Percentiles rank a stretch among this genome's conserved stretches.
Evolutionary conservation across 1,140 invertebrate genomes (phyloP).

Genomic region (Notospermus geniculatus): DNA sequence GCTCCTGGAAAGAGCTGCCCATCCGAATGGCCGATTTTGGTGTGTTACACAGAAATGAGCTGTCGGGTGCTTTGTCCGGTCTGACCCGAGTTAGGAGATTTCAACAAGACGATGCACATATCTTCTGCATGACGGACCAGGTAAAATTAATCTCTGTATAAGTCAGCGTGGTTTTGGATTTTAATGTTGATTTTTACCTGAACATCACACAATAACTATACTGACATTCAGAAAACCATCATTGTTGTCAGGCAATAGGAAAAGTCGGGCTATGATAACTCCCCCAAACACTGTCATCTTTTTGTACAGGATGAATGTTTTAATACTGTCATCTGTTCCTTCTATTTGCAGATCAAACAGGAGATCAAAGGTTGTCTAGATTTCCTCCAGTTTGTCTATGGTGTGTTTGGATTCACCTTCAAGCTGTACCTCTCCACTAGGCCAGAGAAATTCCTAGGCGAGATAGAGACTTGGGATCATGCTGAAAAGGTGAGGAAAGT

Average conservation of each 20-base stretch:
- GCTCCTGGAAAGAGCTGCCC: conserved; percentile 94
- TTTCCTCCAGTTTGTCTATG: conserved; percentile 84
- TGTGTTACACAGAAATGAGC: conserved; percentile 93
- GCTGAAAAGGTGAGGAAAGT: conserved; percentile 53
- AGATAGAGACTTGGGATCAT: conserved; percentile 75
- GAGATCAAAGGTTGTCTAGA: conserved; percentile 85
- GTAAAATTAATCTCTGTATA: conserved; percentile 57
- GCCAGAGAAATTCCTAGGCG: conserved; percentile 93
- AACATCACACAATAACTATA: no score
- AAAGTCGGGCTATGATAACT: no score
- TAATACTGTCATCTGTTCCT: conserved; percentile 7
- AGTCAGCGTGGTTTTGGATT: no score
- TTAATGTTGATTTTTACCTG: no score
- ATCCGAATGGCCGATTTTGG: conserved; percentile 96
- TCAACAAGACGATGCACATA: conserved; percentile 99
- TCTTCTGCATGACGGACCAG: conserved; percentile 91
- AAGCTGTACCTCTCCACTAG: conserved; percentile 88
- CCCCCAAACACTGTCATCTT: no score
- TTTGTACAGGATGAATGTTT: conserved; percentile 7
- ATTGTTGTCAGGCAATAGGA: no score
- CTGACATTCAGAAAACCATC: no score
- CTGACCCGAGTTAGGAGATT: conserved; percentile 93
- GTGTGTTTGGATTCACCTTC: conserved; percentile 93
- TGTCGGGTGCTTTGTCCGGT: conserved; percentile 92
- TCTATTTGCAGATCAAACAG: conserved; percentile 65